Evolutionary conservation across 2,113 vertebrate genomes (phyloP).

Genomic region (Pithys albifrons): DNA sequence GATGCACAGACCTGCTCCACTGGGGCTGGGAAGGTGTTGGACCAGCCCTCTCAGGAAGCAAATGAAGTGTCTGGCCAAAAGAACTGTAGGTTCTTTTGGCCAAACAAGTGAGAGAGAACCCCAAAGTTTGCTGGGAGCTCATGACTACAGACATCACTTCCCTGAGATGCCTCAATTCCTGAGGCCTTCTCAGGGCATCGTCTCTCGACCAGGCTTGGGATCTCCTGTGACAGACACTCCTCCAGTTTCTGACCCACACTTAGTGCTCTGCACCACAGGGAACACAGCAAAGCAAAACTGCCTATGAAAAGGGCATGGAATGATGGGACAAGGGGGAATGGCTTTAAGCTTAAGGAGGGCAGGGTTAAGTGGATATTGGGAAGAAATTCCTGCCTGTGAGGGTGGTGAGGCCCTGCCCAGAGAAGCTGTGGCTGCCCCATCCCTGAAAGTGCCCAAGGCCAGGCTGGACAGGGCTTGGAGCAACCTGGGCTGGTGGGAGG

Average conservation of each 20-base stretch:
- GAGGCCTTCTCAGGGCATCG: background rate
- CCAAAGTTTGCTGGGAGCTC: background rate
- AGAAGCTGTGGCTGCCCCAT: background rate
- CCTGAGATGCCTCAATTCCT: background rate
- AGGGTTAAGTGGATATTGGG: background rate
- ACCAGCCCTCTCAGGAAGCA: background rate
- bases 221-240: background rate
- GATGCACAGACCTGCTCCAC: fast-evolving
- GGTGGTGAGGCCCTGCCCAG: background rate
- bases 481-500: fast-evolving
- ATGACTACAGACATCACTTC: background rate
- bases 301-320: background rate
- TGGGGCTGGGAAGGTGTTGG: background rate
- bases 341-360: background rate
- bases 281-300: background rate
- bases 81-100: too few species aligned
- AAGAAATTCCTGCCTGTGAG: fast-evolving
- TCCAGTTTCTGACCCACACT: background rate
- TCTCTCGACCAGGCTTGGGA: background rate
- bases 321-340: background rate
- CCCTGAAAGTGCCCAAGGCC: background rate
- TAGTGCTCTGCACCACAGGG: background rate
- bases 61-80: background rate
- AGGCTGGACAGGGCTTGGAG: fast-evolving
- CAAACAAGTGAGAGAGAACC: background rate